These are phyloP conservation scores for Alligator mississippiensis DNA, from an alignment of 2,113 vertebrate genomes.

Conservation along the genomic window DNA sequence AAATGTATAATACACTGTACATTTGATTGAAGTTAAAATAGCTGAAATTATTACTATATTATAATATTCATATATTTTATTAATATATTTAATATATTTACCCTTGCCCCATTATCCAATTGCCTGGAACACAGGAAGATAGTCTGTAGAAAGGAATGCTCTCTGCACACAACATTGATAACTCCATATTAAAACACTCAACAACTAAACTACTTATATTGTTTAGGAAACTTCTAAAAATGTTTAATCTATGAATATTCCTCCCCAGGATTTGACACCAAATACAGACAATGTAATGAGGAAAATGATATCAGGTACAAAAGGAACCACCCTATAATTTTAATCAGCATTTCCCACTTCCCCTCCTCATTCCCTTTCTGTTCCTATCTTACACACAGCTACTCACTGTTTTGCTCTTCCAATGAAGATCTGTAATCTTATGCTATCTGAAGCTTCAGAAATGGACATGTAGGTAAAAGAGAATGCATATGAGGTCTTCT, in stretches of 20 bases:
- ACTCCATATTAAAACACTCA: neutral
- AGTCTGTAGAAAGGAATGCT: neutral
- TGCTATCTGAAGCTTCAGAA: neutral
- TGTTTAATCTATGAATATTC: neutral
- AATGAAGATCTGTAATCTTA: neutral
- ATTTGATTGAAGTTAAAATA: neutral
- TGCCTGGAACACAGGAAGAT: neutral
- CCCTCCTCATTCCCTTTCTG: neutral
- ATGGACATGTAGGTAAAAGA: neutral
- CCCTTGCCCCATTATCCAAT: neutral
- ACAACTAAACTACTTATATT: no score
- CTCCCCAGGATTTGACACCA: neutral
- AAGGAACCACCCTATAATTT: neutral
- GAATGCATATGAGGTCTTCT: rapidly evolving
- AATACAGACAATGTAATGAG: neutral
- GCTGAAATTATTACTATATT: neutral
- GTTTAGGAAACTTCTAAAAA: neutral
- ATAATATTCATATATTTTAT: neutral
- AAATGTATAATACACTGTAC: neutral
- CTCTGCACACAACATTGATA: neutral
- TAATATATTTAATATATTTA: neutral
- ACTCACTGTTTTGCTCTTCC: neutral
- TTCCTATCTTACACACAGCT: neutral
- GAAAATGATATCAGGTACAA: neutral
- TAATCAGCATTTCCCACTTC: neutral